Conservation (phyloP, 2,113 vertebrate species). For the Chamaea fasciata region DNA sequence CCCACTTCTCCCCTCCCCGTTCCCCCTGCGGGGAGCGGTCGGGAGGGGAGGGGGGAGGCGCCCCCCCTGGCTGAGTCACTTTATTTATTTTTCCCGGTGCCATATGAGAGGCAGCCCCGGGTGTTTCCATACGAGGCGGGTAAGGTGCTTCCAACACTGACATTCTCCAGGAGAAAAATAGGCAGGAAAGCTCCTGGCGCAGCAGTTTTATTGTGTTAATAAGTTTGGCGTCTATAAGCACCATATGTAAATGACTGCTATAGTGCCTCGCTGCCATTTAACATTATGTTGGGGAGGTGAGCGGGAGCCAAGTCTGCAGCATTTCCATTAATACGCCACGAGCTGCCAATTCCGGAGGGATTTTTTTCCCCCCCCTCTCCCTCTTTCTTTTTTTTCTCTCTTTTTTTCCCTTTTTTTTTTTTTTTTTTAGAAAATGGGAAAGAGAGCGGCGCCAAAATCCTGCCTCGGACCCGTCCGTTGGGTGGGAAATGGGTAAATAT, state of each 20-base stretch:
- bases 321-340: slow-evolving; percentile 27
- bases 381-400: no score
- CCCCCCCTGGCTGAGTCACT: background rate
- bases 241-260: slow-evolving; percentile 68
- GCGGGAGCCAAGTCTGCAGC: slow-evolving; percentile 63
- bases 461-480: background rate
- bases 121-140: slow-evolving; percentile 21
- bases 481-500: background rate
- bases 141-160: slow-evolving; percentile 60
- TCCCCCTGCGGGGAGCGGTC: background rate
- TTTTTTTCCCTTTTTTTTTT: no score
- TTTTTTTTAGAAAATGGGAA: background rate
- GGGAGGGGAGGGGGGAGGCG: no score
- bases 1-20: background rate
- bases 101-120: slow-evolving; percentile 27
- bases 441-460: background rate
- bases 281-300: slow-evolving; percentile 62
- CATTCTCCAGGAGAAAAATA: slow-evolving; percentile 48
- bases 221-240: slow-evolving; percentile 71
- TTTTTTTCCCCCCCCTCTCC: no score
- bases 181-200: slow-evolving; percentile 55
- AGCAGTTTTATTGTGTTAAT: slow-evolving; percentile 68
- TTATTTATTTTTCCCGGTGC: slow-evolving; percentile 7
- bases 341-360: slow-evolving; percentile 45
- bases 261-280: slow-evolving; percentile 65